phyloP scores from a whole-genome alignment of 2,797 vertebrate species.

The Gallirallus australis region DNA sequence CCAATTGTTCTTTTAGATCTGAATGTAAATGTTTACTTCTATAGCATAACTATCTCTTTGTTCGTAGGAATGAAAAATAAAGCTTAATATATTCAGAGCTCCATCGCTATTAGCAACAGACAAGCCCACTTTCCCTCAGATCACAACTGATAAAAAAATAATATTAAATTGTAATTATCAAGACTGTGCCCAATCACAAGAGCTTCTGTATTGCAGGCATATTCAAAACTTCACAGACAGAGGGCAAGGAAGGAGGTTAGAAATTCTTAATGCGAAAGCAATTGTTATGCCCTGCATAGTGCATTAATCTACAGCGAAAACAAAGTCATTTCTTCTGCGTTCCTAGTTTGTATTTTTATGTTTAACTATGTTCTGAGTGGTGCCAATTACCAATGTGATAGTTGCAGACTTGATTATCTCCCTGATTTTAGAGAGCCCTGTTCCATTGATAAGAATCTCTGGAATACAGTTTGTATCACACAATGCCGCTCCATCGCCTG shows the following conservation, averaged over 20 bases:
- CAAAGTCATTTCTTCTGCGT: slow-evolving; percentile 14
- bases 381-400: slow-evolving; percentile 81
- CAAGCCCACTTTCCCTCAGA: slow-evolving; percentile 50
- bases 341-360: slow-evolving; percentile 43
- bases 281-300: slow-evolving; percentile 10
- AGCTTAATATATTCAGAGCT: slow-evolving; percentile 54
- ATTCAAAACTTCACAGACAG: background rate
- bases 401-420: slow-evolving; percentile 86
- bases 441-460: slow-evolving; percentile 85
- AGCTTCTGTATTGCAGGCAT: background rate
- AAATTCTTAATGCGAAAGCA: slow-evolving; percentile 24
- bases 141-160: slow-evolving; percentile 66
- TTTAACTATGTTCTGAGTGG: slow-evolving; percentile 44
- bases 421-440: slow-evolving; percentile 84
- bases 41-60: slow-evolving; percentile 39
- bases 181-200: slow-evolving; percentile 55
- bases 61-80: slow-evolving; percentile 58
- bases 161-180: slow-evolving; percentile 64
- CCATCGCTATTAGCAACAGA: slow-evolving; percentile 57
- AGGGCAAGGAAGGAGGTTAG: background rate
- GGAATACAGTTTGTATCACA: slow-evolving; percentile 79
- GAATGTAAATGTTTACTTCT: slow-evolving; percentile 65
- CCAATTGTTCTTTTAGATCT: slow-evolving; percentile 1
- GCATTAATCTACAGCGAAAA: slow-evolving; percentile 19
- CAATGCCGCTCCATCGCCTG: slow-evolving; percentile 73